Conservation (phyloP, 92 coral and sea anemone genomes). For the Pocillopora grandis region DNA sequence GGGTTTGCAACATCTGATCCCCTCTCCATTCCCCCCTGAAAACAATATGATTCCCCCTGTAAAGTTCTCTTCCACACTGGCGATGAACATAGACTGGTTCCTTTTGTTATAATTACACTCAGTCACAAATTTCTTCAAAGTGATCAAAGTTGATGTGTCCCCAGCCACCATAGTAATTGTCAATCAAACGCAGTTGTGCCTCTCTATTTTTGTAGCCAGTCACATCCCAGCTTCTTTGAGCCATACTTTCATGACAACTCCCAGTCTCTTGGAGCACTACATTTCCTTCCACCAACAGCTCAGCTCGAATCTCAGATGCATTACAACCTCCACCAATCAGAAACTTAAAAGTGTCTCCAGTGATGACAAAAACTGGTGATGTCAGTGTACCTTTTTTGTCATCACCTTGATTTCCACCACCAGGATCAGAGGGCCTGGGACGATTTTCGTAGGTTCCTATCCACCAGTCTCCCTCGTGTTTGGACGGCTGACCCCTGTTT, state of each 20-base stretch:
- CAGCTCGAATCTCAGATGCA: neutral
- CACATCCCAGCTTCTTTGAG: conserved; percentile 33
- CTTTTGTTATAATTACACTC: neutral
- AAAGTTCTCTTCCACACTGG: too few species aligned
- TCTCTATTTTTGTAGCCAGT: conserved; percentile 14
- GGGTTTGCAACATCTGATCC: too few species aligned
- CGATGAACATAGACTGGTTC: too few species aligned
- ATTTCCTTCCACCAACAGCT: conserved; percentile 36
- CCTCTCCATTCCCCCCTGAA: too few species aligned
- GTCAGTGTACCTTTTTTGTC: conserved; percentile 42
- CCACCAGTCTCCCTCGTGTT: conserved; percentile 50
- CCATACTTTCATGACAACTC: conserved; percentile 17
- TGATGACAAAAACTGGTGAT: conserved; percentile 41
- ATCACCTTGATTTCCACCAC: conserved; percentile 24
- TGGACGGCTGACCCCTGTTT: conserved; percentile 6
- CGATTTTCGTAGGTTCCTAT: conserved; percentile 46
- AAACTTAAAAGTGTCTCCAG: conserved; percentile 24
- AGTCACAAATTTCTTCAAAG: conserved; percentile 15
- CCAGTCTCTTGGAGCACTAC: conserved; percentile 25
- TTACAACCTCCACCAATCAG: conserved; percentile 47
- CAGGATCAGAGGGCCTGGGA: conserved; percentile 41
- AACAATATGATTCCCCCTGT: too few species aligned
- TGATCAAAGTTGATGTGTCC: conserved; percentile 63
- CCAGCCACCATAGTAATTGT: conserved; percentile 23
- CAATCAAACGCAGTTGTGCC: conserved; percentile 47